Conservation (phyloP, 2,888 invertebrate species). For the Lepidochrysops patricia region DNA sequence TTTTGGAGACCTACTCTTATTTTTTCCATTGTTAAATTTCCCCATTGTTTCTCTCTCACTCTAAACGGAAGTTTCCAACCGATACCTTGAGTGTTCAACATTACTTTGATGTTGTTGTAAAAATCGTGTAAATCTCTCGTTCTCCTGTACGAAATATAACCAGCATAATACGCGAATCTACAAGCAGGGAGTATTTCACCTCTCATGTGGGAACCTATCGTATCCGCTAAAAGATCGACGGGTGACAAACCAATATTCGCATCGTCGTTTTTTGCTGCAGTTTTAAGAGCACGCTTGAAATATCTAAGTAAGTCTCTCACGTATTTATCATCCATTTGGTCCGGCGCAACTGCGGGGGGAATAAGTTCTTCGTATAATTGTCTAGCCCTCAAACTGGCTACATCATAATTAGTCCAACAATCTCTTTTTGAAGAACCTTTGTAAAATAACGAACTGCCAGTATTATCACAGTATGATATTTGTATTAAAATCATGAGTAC, state of each 20-base stretch:
- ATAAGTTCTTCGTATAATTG: slow-evolving; percentile 46
- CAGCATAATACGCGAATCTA: slow-evolving; percentile 57
- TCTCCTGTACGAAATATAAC: slow-evolving; percentile 44
- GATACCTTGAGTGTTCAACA: slow-evolving; percentile 49
- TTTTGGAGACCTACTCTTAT: slow-evolving; percentile 42
- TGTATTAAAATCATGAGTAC: slow-evolving; percentile 37
- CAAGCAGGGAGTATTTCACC: slow-evolving; percentile 46
- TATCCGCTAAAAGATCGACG: slow-evolving; percentile 36
- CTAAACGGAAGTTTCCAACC: slow-evolving; percentile 47
- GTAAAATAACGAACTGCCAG: slow-evolving; percentile 51
- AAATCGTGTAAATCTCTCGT: slow-evolving; percentile 44
- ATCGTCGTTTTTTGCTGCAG: background rate
- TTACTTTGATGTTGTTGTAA: slow-evolving; percentile 38
- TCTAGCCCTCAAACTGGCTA: slow-evolving; percentile 49
- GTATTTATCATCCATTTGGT: slow-evolving; percentile 43
- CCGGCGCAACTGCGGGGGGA: slow-evolving; percentile 38
- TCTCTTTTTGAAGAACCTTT: slow-evolving; percentile 30
- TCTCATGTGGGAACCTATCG: slow-evolving; percentile 52
- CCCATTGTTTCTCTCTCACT: slow-evolving; percentile 36
- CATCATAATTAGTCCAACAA: slow-evolving; percentile 54
- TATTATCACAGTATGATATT: slow-evolving; percentile 34
- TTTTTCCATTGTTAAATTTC: slow-evolving; percentile 52
- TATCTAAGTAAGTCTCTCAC: slow-evolving; percentile 42
- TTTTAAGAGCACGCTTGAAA: slow-evolving; percentile 37
- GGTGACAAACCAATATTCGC: background rate